phyloP scores from a whole-genome alignment of 2,113 vertebrate species.

The Mus pahari region DNA sequence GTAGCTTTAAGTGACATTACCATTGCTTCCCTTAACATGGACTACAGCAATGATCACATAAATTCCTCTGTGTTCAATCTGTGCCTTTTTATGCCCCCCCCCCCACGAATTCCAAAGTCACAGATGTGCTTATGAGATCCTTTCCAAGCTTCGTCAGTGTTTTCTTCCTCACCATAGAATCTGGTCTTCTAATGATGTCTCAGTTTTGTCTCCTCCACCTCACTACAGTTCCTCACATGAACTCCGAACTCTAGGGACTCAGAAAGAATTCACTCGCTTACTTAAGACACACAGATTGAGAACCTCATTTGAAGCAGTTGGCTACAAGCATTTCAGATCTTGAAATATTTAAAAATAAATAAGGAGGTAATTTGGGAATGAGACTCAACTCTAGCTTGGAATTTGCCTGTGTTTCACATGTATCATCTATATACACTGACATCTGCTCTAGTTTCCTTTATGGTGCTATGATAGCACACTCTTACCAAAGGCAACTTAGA shows the following conservation, averaged over 20 bases:
- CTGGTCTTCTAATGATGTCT: background rate
- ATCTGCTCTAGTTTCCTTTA: background rate
- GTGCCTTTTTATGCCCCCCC: background rate
- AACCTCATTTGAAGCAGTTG: background rate
- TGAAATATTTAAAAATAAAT: background rate
- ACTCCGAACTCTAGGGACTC: background rate
- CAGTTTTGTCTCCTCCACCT: background rate
- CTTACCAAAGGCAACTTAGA: background rate
- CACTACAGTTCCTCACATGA: background rate
- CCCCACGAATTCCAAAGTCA: background rate
- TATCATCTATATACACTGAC: background rate
- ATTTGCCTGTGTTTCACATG: background rate
- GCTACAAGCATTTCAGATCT: background rate
- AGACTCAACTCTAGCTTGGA: background rate
- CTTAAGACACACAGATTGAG: background rate
- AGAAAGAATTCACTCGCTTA: background rate
- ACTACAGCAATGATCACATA: background rate
- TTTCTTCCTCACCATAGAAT: background rate
- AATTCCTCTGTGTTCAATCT: background rate
- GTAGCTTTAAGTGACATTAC: background rate
- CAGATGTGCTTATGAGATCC: background rate
- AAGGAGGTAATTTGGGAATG: background rate
- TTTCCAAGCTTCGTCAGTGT: background rate
- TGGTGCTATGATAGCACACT: background rate
- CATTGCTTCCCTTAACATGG: background rate